Percentiles rank a stretch among this genome's conserved stretches.
These are phyloP conservation scores for Tribolium freemani DNA, from an alignment of 2,888 invertebrate genomes.

Conservation along the genomic window DNA sequence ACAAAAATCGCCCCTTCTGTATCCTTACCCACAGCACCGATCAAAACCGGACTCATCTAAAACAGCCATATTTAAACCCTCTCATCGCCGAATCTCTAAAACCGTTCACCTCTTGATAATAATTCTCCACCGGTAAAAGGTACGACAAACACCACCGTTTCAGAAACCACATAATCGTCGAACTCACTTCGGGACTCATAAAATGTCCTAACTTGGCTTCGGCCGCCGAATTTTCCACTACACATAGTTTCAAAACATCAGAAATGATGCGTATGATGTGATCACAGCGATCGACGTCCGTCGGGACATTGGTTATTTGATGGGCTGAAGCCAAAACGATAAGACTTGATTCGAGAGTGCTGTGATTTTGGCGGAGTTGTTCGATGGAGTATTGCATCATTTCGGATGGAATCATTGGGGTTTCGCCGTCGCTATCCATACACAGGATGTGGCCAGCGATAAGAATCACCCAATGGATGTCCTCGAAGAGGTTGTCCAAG, in stretches of 20 bases:
- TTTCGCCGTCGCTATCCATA: conserved; percentile 78
- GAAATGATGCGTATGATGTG: conserved; percentile 76
- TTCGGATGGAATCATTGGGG: conserved; percentile 76
- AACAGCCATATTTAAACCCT: conserved; percentile 60
- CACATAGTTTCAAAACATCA: conserved; percentile 80
- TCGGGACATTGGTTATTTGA: conserved; percentile 53
- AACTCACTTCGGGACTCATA: conserved; percentile 85
- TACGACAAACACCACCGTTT: conserved; percentile 83
- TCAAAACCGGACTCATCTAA: conserved; percentile 74
- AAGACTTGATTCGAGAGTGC: conserved; percentile 63
- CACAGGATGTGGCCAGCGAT: conserved; percentile 80
- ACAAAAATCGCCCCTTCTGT: conserved; percentile 77
- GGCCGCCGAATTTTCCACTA: conserved; percentile 80
- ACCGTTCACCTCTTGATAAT: conserved; percentile 70
- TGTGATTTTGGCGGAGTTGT: conserved; percentile 64
- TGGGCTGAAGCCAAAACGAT: conserved; percentile 55
- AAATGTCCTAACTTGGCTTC: conserved; percentile 77
- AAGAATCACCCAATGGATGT: conserved; percentile 90
- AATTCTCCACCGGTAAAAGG: conserved; percentile 75
- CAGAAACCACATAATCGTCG: conserved; percentile 84
- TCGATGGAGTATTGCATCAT: conserved; percentile 74
- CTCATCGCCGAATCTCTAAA: conserved; percentile 44
- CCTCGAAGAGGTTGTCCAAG: conserved; percentile 83
- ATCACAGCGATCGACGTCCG: conserved; percentile 66
- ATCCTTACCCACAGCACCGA: conserved; percentile 76